Evolutionary conservation across 2,113 vertebrate genomes (phyloP).

Genomic region (Notothenia coriiceps): DNA sequence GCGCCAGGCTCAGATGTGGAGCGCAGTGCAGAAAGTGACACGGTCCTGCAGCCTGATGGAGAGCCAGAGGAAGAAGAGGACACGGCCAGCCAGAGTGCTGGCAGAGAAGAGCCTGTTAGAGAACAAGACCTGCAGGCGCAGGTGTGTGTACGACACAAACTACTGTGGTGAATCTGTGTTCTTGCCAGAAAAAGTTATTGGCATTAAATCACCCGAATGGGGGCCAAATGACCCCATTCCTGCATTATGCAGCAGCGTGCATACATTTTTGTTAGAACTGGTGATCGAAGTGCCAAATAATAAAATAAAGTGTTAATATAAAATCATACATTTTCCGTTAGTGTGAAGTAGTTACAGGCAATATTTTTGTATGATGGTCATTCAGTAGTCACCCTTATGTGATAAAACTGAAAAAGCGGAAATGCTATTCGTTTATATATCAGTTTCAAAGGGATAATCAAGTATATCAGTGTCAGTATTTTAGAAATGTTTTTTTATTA

Average conservation of each 20-base stretch:
- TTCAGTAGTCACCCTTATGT: background rate
- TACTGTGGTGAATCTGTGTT: slow-evolving; percentile 27
- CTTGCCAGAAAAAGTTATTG: slow-evolving; percentile 30
- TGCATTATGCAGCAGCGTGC: background rate
- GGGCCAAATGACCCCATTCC: background rate
- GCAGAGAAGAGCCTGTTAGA: slow-evolving; percentile 37
- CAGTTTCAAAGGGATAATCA: background rate
- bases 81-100: slow-evolving; percentile 17
- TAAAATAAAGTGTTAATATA: background rate
- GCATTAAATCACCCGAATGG: slow-evolving; percentile 8
- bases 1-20: slow-evolving; percentile 77
- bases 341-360: background rate
- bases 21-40: slow-evolving; percentile 83
- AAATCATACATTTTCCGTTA: background rate
- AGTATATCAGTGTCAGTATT: background rate
- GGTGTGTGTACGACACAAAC: slow-evolving; percentile 66
- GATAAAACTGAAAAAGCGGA: background rate
- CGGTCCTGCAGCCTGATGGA: slow-evolving; percentile 37
- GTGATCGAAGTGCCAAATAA: slow-evolving; percentile 4
- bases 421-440: background rate
- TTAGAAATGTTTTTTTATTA: too few species aligned
- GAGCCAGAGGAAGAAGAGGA: slow-evolving; percentile 48
- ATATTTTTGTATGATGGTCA: background rate
- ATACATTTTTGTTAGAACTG: background rate
- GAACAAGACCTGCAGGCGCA: slow-evolving; percentile 81